phyloP scores from a whole-genome alignment of 23 tunicate genomes.

The Phallusia fumigata region DNA sequence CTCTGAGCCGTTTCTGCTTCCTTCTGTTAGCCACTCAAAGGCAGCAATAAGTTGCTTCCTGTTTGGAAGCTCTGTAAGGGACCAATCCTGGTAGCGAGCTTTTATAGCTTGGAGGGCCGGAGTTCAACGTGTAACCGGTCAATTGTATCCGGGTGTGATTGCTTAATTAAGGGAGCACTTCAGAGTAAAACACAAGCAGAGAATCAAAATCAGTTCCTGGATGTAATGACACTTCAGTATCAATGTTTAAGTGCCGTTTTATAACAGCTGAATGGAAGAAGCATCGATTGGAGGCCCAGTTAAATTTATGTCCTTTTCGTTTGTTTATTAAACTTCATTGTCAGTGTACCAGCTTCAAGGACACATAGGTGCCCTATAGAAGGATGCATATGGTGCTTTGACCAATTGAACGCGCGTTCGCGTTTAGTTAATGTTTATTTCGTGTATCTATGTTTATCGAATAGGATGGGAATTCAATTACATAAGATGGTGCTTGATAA shows the following conservation, averaged over 20 bases:
- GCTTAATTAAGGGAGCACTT: neutral
- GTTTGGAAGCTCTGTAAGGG: slow-evolving; percentile 3
- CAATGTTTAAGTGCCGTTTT: neutral
- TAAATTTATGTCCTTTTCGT: neutral
- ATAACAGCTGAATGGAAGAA: neutral
- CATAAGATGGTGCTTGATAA: neutral
- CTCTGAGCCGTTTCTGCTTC: neutral
- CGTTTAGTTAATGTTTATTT: neutral
- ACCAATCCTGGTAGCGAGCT: neutral
- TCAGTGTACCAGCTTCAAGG: neutral
- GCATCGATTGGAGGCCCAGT: neutral
- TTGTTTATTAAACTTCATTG: neutral
- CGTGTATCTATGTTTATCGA: neutral
- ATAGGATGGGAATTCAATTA: neutral
- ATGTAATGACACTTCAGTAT: neutral
- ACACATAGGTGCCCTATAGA: neutral
- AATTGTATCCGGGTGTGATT: neutral
- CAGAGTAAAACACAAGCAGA: neutral
- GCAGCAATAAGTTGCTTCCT: slow-evolving; percentile 9
- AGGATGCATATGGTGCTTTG: neutral
- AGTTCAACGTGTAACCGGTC: neutral
- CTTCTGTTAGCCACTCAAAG: slow-evolving; percentile 8
- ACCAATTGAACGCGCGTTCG: neutral
- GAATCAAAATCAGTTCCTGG: neutral
- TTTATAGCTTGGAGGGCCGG: neutral